Conservation (phyloP, 2,888 invertebrate genomes). For the Rutpela maculata region DNA sequence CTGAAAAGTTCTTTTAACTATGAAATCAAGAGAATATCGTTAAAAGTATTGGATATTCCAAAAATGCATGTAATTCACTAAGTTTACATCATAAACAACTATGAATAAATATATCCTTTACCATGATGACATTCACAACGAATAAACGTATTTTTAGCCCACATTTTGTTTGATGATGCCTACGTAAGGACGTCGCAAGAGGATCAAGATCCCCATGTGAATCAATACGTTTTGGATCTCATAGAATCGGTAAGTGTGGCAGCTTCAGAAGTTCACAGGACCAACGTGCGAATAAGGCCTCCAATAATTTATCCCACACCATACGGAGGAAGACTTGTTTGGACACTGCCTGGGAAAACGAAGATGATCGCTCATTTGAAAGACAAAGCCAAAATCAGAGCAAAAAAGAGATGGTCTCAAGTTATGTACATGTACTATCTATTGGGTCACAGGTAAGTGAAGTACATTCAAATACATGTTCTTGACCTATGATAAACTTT, state of each 20-base stretch:
- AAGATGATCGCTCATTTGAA: conserved; percentile 91
- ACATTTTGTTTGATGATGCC: conserved; percentile 92
- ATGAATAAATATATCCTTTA: too few species aligned
- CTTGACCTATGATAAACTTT: too few species aligned
- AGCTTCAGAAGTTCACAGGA: conserved; percentile 82
- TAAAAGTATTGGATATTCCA: too few species aligned
- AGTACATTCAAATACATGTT: conserved; percentile 72
- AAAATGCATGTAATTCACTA: too few species aligned
- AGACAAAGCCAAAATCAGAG: conserved; percentile 90
- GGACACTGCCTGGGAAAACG: conserved; percentile 90
- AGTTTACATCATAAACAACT: too few species aligned
- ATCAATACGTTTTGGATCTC: conserved; percentile 86
- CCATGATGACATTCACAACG: too few species aligned
- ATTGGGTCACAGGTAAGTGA: conserved; percentile 86
- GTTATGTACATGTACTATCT: conserved; percentile 97
- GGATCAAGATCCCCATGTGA: conserved; percentile 83
- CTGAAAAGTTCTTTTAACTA: too few species aligned
- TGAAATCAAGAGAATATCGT: too few species aligned
- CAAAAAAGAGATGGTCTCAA: conserved; percentile 96
- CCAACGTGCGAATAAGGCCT: conserved; percentile 79
- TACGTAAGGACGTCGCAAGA: conserved; percentile 80
- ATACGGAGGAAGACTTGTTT: conserved; percentile 90
- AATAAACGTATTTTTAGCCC: conserved; percentile 74
- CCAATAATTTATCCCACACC: conserved; percentile 88
- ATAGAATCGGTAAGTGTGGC: conserved; percentile 85